These are phyloP conservation scores for Caenorhabditis becei DNA, from an alignment of 2,888 invertebrate genomes.

Conservation along the genomic window DNA sequence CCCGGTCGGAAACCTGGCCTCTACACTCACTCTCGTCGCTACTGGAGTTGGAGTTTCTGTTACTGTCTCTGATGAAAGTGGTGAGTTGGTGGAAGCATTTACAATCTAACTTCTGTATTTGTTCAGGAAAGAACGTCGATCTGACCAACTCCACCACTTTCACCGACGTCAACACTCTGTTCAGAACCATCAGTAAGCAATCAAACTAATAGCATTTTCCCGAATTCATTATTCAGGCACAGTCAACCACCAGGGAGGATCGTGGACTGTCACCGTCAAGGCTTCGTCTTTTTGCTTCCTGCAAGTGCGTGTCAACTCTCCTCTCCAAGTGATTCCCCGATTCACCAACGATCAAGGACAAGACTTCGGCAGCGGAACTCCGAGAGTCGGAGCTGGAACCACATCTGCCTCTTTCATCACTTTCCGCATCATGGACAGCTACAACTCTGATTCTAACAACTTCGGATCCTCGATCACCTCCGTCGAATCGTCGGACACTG, in stretches of 20 bases:
- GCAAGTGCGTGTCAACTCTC: constrained; percentile 58
- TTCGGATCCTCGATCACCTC: constrained; percentile 27
- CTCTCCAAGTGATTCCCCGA: constrained; percentile 60
- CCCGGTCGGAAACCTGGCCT: constrained; percentile 57
- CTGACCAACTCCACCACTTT: constrained; percentile 24
- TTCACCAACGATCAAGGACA: constrained; percentile 61
- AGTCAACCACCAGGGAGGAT: constrained; percentile 25
- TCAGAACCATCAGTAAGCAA: constrained; percentile 36
- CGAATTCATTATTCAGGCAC: constrained; percentile 17
- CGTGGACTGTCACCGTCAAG: constrained; percentile 44
- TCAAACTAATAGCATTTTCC: background rate
- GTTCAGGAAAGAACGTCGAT: constrained; percentile 33
- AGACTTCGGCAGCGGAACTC: constrained; percentile 59
- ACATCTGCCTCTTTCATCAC: constrained; percentile 48
- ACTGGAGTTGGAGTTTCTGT: constrained; percentile 45
- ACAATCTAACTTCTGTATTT: background rate
- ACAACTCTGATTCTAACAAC: constrained; percentile 48
- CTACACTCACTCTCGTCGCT: constrained; percentile 38
- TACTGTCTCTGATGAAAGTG: constrained; percentile 39
- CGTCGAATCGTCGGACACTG: constrained; percentile 38
- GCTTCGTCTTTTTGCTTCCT: constrained; percentile 34
- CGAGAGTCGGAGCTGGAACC: constrained; percentile 51
- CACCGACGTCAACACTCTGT: constrained; percentile 47
- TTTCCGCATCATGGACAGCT: constrained; percentile 63
- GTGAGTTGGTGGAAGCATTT: background rate